Base-by-base conservation (phyloP, 2,888 invertebrate species). In the Anthrax anthrax region DNA sequence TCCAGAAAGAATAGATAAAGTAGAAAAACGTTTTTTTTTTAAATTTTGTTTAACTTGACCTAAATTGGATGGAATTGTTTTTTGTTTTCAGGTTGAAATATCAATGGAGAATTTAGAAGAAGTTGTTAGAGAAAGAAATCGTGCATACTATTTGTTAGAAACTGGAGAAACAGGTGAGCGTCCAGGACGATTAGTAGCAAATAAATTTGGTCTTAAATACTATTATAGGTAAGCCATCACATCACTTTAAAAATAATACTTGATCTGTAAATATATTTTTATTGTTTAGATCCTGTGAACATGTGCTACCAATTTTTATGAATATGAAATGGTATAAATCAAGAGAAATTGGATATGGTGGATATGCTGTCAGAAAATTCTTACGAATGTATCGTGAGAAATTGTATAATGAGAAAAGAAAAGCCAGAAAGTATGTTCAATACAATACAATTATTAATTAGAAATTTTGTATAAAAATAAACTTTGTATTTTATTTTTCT, bases 31-130 rank as follows among this genome's bases (percentile, higher is more conserved):
- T n/a, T n/a, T n/a, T n/a, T n/a, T n/a, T n/a, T n/a, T n/a, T n/a
- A 36, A 18, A 18, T n/a, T 38, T 37, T 18, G 12, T 43, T 39
- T 36, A 14, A 3, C 4, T 4, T 3, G n/a, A n/a, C n/a, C n/a
- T n/a, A n/a, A n/a, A n/a, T n/a, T n/a, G n/a, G n/a, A n/a, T n/a
- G n/a, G n/a, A n/a, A n/a, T n/a, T n/a, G n/a, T n/a, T n/a, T 4
- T 9, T 23, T 6, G 19, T 44, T 27, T n/a, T 1, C 52, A 77
- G 76, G 77, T 96, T 0, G 79, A 88, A 61, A 85, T 87, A 55
- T 94, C 95, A 17, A 98, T 98, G 98, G 74, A 78, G 51, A 92
- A 96, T 64, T 71, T 98, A 48, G 89, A 97, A 68, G 71, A 72
- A 17, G 91, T 98, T 0, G 80, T 98, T 0, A 75, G 86, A 46